Evolutionary conservation across 2,797 vertebrate genomes (phyloP), one percentile per base, ranked within the genome.

Genomic region (Tamandua tetradactyla): DNA sequence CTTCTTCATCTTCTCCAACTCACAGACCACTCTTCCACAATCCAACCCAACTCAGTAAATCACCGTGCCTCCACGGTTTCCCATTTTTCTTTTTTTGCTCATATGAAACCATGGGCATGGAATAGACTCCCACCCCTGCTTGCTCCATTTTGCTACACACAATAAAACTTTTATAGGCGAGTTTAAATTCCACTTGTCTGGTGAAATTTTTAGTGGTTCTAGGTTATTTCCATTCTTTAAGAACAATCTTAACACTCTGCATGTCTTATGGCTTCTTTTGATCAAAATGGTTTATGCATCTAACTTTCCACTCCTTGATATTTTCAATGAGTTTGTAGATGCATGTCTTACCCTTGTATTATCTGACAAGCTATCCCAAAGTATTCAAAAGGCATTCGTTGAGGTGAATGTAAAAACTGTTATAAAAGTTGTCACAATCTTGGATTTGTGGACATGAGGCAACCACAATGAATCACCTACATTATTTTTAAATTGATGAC

Each of bases 381-480:
- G 20, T 52, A 30, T 18, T 88, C 44, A 42, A 64, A 86, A 61
- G 13, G 18, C 84, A 8, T 76, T 44, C 62, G 12, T 9, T 92
- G 44, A 69, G 85, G 49, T 69, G n/a, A 68, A 72, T 49, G 37
- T 81, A 87, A 86, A 91, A 15, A 35, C 55, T 61, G 35, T 11
- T 62, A 61, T 82, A 47, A 78, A 95, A 85, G 14, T 0, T 76
- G 37, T 23, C 91, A 82, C 4, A 44, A 72, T 35, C 76, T 68
- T 6, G 7, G 40, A 76, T 80, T 9, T 55, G n/a, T 15, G 74
- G 35, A 69, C 35, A 64, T 35, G 75, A 74, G 69, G 32, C 10
- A 15, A 27, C 47, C 40, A 32, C 9, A 55, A 23, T 35, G 25
- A 80, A 42, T 23, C 11, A 74, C 15, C 55, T 62, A 32, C 15